Evolutionary conservation across 2,888 invertebrate species (phyloP).

Genomic region (Cistogaster globosa): DNA sequence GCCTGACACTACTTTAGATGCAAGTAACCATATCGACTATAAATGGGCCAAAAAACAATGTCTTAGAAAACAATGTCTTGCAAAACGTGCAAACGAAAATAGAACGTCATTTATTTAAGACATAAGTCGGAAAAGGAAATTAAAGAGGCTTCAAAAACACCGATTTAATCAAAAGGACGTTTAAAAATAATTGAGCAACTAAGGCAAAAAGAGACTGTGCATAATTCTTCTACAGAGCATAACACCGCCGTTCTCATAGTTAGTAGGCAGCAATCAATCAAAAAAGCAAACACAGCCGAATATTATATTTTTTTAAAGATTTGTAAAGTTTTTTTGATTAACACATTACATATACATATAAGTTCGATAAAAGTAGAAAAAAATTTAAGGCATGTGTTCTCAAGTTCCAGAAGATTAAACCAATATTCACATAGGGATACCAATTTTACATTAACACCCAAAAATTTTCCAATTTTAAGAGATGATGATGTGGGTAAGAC

Average conservation of each 20-base stretch:
- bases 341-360: not conserved
- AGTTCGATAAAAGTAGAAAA: not conserved
- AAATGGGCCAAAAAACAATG: not conserved
- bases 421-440: not conserved
- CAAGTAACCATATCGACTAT: too few species aligned
- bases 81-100: too few species aligned
- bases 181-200: not conserved
- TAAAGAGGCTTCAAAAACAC: not conserved
- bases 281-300: not conserved
- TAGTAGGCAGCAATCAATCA: not conserved
- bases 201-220: not conserved
- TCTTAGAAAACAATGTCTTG: too few species aligned
- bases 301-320: not conserved
- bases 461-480: conserved; percentile 2
- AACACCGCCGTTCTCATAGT: not conserved
- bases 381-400: not conserved
- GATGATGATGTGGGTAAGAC: not conserved
- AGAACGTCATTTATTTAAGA: too few species aligned
- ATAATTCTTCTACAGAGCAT: not conserved
- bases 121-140: not conserved
- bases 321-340: not conserved
- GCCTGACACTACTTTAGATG: too few species aligned
- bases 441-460: not conserved
- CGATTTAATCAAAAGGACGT: not conserved
- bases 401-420: not conserved